phyloP scores from a whole-genome alignment of 2,113 vertebrate species.

The Vimba vimba region DNA sequence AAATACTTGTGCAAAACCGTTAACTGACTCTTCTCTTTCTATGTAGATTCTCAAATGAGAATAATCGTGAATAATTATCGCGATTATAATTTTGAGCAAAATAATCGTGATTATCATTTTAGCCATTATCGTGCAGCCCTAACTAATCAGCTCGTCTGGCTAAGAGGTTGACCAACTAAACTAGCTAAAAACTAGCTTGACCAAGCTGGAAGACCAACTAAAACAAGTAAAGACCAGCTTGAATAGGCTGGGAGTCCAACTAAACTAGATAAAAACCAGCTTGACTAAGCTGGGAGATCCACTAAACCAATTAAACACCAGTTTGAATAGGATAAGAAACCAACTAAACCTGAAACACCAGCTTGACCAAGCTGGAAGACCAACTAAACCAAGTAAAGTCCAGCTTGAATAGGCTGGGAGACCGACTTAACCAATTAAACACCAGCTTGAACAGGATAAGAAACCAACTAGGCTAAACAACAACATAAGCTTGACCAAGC shows the following conservation, averaged over 20 bases:
- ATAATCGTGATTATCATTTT: no score
- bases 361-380: neutral
- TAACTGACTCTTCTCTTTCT: no score
- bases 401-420: neutral
- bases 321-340: fast-evolving
- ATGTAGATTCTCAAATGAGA: no score
- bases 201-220: neutral
- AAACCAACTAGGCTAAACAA: neutral
- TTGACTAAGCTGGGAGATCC: neutral
- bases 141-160: neutral
- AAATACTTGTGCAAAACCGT: no score
- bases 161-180: neutral
- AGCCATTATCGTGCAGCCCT: no score
- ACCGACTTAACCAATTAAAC: neutral
- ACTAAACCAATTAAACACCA: neutral
- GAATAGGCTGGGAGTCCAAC: fast-evolving
- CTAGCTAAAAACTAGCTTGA: neutral
- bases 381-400: neutral
- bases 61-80: no score
- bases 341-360: neutral
- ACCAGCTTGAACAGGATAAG: neutral
- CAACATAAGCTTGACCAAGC: neutral
- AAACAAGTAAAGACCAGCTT: neutral
- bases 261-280: neutral
- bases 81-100: no score